Percentiles rank a stretch among this genome's conserved stretches.
Evolutionary conservation across 2,113 vertebrate species (phyloP).

Genomic region (Paradoxurus hermaphroditus): DNA sequence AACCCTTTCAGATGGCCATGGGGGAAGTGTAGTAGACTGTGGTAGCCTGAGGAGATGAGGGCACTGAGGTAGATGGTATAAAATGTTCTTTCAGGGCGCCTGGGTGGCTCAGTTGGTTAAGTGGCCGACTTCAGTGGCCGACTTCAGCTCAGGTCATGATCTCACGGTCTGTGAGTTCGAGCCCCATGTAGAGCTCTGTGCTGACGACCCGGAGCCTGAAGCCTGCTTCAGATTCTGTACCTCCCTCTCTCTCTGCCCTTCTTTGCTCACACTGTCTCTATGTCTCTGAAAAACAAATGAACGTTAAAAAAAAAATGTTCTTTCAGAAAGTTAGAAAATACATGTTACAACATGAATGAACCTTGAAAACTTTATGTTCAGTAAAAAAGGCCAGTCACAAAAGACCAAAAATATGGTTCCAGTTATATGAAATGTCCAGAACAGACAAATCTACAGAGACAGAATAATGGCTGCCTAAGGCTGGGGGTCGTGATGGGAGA

Average conservation of each 20-base stretch:
- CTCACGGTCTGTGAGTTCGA: no score
- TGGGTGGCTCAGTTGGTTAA: no score
- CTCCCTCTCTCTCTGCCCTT: no score
- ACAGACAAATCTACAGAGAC: not conserved
- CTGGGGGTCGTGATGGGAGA: not conserved
- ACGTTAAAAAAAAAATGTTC: no score
- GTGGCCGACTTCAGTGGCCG: no score
- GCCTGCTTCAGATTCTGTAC: no score
- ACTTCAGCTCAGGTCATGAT: no score
- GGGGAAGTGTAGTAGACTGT: not conserved
- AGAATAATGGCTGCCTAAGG: not conserved
- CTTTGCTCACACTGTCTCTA: no score
- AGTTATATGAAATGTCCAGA: not conserved
- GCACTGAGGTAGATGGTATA: not conserved
- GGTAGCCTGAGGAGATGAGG: not conserved
- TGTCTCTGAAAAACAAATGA: no score
- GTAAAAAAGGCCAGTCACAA: not conserved
- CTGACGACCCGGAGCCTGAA: no score
- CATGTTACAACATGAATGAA: not conserved
- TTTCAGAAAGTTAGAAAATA: not conserved
- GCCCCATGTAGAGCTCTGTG: no score
- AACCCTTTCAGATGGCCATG: not conserved
- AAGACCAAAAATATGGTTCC: not conserved
- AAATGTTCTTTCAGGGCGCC: not conserved
- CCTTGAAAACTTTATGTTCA: not conserved